A percentile compares a stretch with the other conserved stretches of the same genome.
Conservation (phyloP, 2,797 vertebrate genomes). For the Phrynocephalus guinanensis region DNA sequence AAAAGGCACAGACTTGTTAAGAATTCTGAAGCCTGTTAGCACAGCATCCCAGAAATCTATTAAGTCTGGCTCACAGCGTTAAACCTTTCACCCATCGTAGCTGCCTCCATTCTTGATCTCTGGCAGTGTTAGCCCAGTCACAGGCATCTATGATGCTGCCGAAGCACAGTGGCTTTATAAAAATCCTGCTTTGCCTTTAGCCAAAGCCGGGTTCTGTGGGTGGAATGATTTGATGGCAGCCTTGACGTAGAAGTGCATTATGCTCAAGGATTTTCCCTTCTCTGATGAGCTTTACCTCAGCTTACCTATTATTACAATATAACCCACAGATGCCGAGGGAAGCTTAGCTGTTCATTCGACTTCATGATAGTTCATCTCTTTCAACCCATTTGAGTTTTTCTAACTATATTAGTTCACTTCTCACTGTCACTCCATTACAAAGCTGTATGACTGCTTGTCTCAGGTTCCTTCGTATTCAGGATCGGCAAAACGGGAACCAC, state of each 20-base stretch:
- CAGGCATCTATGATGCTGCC: background rate
- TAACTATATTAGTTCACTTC: constrained; percentile 3
- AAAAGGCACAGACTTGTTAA: background rate
- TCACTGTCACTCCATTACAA: background rate
- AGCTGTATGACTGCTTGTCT: background rate
- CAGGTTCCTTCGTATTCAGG: background rate
- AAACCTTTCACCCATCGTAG: background rate
- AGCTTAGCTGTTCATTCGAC: constrained; percentile 18
- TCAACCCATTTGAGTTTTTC: constrained; percentile 27
- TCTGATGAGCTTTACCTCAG: constrained; percentile 30
- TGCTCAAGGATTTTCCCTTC: constrained; percentile 22
- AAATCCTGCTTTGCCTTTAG: accelerated
- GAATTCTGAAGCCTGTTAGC: background rate
- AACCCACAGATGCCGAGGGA: constrained; percentile 12
- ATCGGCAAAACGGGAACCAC: too few relatives aligned
- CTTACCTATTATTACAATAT: constrained; percentile 29
- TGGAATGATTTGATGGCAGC: constrained; percentile 1
- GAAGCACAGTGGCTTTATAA: accelerated
- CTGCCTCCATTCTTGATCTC: background rate
- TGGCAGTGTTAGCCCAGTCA: background rate
- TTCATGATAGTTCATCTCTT: constrained; percentile 23
- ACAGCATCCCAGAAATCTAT: background rate
- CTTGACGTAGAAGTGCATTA: constrained; percentile 2
- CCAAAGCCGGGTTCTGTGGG: background rate
- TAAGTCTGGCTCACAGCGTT: accelerated